Evolutionary conservation across 53 echinoderm and acorn worm species (phyloP), one percentile per base, ranked within the genome.

Genomic region (Crossaster papposus): DNA sequence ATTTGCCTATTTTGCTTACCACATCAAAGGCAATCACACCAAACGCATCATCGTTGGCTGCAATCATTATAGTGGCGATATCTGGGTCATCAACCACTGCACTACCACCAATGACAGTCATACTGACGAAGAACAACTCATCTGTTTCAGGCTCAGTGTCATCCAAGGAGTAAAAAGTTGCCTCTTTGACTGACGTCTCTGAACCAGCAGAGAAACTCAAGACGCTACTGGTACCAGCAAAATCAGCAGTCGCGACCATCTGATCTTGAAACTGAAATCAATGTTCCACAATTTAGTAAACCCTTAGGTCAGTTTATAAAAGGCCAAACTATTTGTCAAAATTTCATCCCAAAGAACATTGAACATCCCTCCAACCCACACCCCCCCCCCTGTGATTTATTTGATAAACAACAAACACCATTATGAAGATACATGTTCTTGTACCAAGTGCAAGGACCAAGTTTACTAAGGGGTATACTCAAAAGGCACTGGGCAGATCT

Each of bases 31-130:
- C 94, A 30, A 96, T 92, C 74, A 98, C 89, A 5, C 96, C 98
- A 91, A 89, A 93, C 0, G 98, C 98, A 94, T 98, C 96, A 81
- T 98, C 98, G 74, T 93, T 98, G 65, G 96, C 96, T 55, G 86
- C 81, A 14, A 98, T 89, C 0, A 91, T 94, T 65, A 98, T 68
- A 77, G 81, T 83, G 10, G 93, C 75, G 7, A 78, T 78, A 31
- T 64, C 72, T 0, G 96, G 96, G 54, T 86, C 72, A 6, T 85
- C 93, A 18, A 96, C 54, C 36, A 64, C 50, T 32, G 93, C 93
- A 81, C 70, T 70, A 44, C 32, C 79, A 32, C 54, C 64, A 12
- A 82, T 75, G 8, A 93, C 53, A 26, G 65, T 86, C 20, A 96
- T 36, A 8, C 75, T 77, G 28, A 98, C 78, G 37, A 54, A 38